Conservation (phyloP, 2,888 invertebrate genomes). For the Schizaphis graminum region DNA sequence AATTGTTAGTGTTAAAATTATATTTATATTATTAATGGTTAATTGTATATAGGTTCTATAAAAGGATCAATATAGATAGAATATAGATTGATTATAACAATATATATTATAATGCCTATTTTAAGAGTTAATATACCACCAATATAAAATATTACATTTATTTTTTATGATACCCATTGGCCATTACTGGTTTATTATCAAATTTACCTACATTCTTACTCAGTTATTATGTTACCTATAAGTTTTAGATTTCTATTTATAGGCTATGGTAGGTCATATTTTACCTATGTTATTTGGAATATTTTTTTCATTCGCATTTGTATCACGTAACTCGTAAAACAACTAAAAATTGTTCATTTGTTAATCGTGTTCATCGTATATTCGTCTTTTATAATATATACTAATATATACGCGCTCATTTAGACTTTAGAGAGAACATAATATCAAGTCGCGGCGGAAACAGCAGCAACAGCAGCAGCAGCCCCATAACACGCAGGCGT, state of each 20-base stretch:
- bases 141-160: background rate
- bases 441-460: background rate
- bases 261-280: background rate
- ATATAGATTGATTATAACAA: background rate
- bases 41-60: background rate
- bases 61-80: no score
- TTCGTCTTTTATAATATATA: background rate
- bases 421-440: background rate
- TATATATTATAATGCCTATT: background rate
- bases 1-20: background rate
- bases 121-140: background rate
- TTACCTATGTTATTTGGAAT: background rate
- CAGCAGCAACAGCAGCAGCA: slow-evolving; percentile 22
- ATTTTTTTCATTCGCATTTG: background rate
- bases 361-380: slow-evolving; percentile 5
- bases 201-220: background rate
- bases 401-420: background rate
- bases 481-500: background rate
- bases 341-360: background rate
- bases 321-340: background rate
- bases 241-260: background rate
- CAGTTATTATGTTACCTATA: background rate
- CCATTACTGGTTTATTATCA: background rate
- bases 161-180: background rate
- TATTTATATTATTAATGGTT: background rate